These are phyloP conservation scores for Cybosia mesomella DNA, from an alignment of 2,888 invertebrate species.

Conservation along the genomic window DNA sequence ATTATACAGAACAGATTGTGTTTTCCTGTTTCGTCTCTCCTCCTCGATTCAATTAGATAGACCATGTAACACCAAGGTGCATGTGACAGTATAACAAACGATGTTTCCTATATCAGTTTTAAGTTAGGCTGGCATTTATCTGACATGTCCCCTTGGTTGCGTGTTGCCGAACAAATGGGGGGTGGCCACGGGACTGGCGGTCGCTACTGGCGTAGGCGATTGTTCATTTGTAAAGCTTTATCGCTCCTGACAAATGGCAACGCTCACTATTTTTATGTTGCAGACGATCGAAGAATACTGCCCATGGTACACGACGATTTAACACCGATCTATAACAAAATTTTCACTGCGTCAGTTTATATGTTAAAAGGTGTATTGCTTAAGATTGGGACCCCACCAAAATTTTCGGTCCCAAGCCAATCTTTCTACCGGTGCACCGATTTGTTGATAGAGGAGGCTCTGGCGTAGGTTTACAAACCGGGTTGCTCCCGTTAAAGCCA, in stretches of 20 bases:
- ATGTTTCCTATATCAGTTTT: slow-evolving; percentile 66
- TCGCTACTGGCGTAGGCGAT: slow-evolving; percentile 70
- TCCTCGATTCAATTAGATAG: slow-evolving; percentile 51
- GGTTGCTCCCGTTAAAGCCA: neutral
- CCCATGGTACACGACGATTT: slow-evolving; percentile 36
- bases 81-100: slow-evolving; percentile 61
- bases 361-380: neutral
- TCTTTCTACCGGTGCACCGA: neutral
- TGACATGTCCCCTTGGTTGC: slow-evolving; percentile 72
- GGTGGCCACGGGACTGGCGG: slow-evolving; percentile 67
- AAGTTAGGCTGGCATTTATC: slow-evolving; percentile 72
- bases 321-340: slow-evolving; percentile 25
- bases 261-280: slow-evolving; percentile 78
- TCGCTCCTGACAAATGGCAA: slow-evolving; percentile 78
- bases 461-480: neutral
- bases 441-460: neutral
- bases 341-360: neutral
- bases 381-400: neutral
- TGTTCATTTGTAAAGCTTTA: slow-evolving; percentile 83
- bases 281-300: slow-evolving; percentile 69
- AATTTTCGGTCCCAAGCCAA: neutral
- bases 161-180: slow-evolving; percentile 75
- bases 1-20: slow-evolving; percentile 59
- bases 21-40: slow-evolving; percentile 51
- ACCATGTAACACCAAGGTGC: slow-evolving; percentile 49